Base-by-base conservation (phyloP, 2,797 vertebrate species). In the Phylloscopus collybita region DNA sequence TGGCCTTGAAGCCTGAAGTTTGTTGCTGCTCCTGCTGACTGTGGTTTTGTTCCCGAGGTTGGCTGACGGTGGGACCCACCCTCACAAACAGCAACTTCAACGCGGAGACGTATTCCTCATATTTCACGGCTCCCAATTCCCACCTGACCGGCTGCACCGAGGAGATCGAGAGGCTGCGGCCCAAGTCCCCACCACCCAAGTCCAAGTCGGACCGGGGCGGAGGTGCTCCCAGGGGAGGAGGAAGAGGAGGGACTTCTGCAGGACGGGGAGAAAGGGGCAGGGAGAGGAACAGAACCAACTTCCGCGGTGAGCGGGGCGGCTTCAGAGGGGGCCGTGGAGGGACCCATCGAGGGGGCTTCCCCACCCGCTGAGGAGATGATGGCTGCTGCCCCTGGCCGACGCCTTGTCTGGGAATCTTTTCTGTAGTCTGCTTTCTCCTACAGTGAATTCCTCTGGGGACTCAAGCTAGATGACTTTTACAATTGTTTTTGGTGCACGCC, bases 1-100 rank as follows among this genome's bases (percentile, higher is more conserved):
- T 5, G 20, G 45, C 56, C 36, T 59, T 40, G 26, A n/a, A 44
- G 16, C 11, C 1, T 6, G 34, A 18, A 4, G 15, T 44, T 56
- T 7, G 29, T 49, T 36, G 23, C 10, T n/a, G 65, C 57, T 92
- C 29, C 61, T 59, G 15, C 12, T 93, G 67, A 80, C 62, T 79
- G 32, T 91, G 49, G 9, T 69, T 85, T 65, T 51, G 29, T 42
- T 70, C n/a, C 83, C 42, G 27, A 99, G 99, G 99, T 45, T 99
- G 99, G 99, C 97, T 99, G 92, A 99, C 99, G 1, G 99, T 99
- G 50, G 99, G 99, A 71, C 99, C 99, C 11, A 99, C 99, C 4
- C 98, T 99, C 76, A 99, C 99, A 53, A 99, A 99, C 96, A 99
- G 99, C 96, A 99, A 99, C 98, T 99, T 99, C 92, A 99, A 99